These are phyloP conservation scores for Brachionus rotundiformis DNA, from an alignment of 1,140 invertebrate genomes.

Conservation along the genomic window DNA sequence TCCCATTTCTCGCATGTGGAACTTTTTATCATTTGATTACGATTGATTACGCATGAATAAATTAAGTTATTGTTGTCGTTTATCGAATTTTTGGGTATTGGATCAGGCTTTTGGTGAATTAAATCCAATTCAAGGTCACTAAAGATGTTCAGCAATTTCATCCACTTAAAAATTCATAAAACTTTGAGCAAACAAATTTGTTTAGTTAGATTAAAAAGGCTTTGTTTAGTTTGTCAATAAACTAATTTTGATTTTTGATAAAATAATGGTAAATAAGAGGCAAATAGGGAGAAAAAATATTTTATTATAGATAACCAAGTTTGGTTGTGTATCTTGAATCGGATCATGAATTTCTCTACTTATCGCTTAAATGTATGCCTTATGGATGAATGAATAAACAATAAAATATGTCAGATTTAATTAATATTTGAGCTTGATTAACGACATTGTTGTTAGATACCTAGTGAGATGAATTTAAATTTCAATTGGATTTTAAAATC, in stretches of 20 bases:
- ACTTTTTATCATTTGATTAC: conserved; percentile 31
- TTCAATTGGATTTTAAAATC: background rate
- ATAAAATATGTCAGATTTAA: conserved; percentile 42
- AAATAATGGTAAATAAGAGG: background rate
- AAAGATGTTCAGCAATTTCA: conserved; percentile 22
- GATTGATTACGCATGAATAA: conserved; percentile 50
- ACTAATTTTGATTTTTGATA: conserved; percentile 27
- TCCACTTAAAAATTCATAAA: conserved; percentile 34
- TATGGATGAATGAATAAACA: background rate
- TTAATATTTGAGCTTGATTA: conserved; percentile 45
- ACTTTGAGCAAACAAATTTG: background rate
- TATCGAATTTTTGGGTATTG: background rate
- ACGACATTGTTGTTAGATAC: background rate
- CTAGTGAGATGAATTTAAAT: background rate
- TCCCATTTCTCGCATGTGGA: background rate
- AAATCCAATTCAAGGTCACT: conserved; percentile 36
- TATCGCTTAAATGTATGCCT: conserved; percentile 1
- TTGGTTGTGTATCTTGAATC: background rate
- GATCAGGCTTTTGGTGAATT: background rate
- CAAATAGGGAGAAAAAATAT: background rate
- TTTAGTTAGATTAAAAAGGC: background rate
- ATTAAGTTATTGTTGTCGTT: background rate
- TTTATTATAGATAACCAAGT: background rate
- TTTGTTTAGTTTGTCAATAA: conserved; percentile 24
- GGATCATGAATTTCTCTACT: conserved; percentile 24